These are phyloP conservation scores for Latrodectus geometricus DNA, from an alignment of 1,140 invertebrate genomes.

Conservation along the genomic window DNA sequence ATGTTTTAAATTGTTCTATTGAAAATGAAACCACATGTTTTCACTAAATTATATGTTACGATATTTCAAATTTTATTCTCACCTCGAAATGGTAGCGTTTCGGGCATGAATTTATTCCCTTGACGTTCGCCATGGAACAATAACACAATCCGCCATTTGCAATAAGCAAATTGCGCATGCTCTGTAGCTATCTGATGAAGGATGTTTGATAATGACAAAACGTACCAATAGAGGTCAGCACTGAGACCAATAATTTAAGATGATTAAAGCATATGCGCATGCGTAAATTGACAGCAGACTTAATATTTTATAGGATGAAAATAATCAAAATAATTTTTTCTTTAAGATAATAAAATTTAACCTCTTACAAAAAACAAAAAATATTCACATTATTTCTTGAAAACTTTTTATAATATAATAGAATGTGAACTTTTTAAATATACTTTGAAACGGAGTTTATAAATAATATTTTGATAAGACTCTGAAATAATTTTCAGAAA, in stretches of 20 bases:
- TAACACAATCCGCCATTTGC: constrained; percentile 84
- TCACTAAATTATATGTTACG: constrained; percentile 14
- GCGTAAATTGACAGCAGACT: constrained; percentile 4
- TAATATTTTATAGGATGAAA: neutral
- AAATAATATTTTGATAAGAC: too few species aligned
- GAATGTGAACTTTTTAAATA: too few species aligned
- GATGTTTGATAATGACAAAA: constrained; percentile 54
- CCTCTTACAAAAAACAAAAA: too few species aligned
- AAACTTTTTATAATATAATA: too few species aligned
- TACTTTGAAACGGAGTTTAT: too few species aligned
- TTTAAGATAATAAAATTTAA: too few species aligned
- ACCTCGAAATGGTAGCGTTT: constrained; percentile 74
- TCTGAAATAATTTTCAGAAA: too few species aligned
- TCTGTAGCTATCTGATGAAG: constrained; percentile 72
- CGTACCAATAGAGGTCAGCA: constrained; percentile 58
- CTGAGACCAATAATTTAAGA: constrained; percentile 39
- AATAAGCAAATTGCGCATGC: constrained; percentile 77
- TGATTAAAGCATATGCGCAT: constrained; percentile 29
- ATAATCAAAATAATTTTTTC: too few species aligned
- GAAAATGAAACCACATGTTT: neutral
- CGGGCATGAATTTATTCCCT: constrained; percentile 75
- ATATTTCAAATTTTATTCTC: constrained; percentile 63
- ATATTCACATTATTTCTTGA: too few species aligned
- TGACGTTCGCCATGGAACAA: constrained; percentile 79
- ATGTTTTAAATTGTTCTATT: neutral